phyloP scores from a whole-genome alignment of 53 echinoderm and acorn worm genomes.

The Paracentrotus lividus region DNA sequence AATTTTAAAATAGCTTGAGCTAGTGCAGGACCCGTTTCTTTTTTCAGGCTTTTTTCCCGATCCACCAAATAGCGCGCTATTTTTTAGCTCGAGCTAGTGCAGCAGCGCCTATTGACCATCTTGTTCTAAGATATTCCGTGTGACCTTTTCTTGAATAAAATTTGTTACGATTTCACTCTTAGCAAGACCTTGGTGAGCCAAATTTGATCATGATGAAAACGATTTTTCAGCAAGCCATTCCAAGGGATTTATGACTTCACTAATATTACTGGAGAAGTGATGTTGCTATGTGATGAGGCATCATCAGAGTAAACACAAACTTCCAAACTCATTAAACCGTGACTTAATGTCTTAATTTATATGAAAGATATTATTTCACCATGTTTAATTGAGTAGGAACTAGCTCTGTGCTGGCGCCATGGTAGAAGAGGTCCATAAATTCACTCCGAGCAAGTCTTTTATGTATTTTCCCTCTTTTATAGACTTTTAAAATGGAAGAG shows the following conservation, averaged over 20 bases:
- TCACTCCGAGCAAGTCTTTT: background rate
- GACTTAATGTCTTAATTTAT: background rate
- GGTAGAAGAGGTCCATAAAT: background rate
- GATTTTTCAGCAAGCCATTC: background rate
- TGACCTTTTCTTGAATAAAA: background rate
- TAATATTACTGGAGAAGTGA: background rate
- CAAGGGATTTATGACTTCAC: background rate
- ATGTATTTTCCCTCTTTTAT: slow-evolving; percentile 4
- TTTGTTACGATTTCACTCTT: background rate
- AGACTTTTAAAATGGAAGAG: background rate
- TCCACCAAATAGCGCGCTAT: no score
- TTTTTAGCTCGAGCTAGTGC: no score
- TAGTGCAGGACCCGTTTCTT: no score
- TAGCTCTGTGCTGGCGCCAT: background rate
- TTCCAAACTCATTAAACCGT: background rate
- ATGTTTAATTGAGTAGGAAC: background rate
- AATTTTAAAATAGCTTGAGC: no score
- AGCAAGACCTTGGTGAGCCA: background rate
- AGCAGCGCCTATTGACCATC: no score
- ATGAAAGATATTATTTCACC: background rate
- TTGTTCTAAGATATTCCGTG: background rate
- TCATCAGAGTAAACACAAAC: background rate
- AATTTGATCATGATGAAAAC: background rate
- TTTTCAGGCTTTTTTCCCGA: no score
- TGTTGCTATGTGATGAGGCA: slow-evolving; percentile 6